Evolutionary conservation across 2,888 invertebrate species (phyloP), one percentile per base, ranked within the genome.

Genomic region (Spodoptera picta): DNA sequence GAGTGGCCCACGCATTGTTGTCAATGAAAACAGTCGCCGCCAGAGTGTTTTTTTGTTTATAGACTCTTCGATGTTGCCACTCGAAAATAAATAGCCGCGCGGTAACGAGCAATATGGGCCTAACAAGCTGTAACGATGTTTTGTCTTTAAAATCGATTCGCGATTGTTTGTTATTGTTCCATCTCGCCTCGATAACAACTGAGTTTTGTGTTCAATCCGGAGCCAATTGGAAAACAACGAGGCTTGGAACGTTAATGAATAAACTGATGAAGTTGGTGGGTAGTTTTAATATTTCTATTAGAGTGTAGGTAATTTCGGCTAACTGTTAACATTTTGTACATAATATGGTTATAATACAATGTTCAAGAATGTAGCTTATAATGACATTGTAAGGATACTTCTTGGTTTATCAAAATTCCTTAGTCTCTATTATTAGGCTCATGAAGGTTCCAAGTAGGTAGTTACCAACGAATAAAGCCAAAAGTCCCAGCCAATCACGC

Each of bases 21-120:
- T 90, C 92, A 90, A 89, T 94, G 89, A 94, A 94, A 94, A 94
- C 92, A 94, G 90, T 89, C 88, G 91, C 87, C 89, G 90, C 85
- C 86, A 80, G 85, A 94, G 93, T 93, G 93, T 93, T 94, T 94
- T 94, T 94, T 93, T 94, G 93, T 94, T 93, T 94, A 93, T 93
- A 85, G 87, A 92, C 92, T 91, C 92, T 90, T 88, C 90, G 92
- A 88, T 94, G 94, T 93, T 92, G 92, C 92, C 92, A 92, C 93
- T 94, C 87, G 87, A 93, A 90, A 92, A 92, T 92, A 93, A 94
- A 93, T 92, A 94, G 90, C 89, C 73, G 82, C 83, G 85, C 88
- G 85, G 89, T 92, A 92, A 90, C 90, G 90, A 92, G 93, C 92
- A 90, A 90, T 91, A 90, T 87, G 89, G 86, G 73, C 85, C 84